These are phyloP conservation scores for Hippocampus abdominalis DNA, from an alignment of 2,113 vertebrate genomes.

Conservation along the genomic window DNA sequence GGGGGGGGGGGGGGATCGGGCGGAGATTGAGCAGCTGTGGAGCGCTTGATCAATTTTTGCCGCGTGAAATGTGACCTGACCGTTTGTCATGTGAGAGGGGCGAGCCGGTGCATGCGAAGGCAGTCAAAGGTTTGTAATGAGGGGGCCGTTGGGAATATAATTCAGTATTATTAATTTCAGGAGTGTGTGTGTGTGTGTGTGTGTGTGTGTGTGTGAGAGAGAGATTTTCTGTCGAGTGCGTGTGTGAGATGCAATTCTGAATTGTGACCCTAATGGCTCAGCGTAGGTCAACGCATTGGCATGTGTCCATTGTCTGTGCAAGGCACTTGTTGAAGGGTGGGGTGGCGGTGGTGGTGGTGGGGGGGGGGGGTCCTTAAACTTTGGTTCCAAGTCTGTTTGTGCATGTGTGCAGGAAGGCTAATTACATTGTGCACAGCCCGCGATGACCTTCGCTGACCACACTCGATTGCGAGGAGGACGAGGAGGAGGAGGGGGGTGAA, in stretches of 20 bases:
- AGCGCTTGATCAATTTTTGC: slow-evolving; percentile 24
- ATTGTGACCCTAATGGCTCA: not conserved
- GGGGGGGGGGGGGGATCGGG: slow-evolving; percentile 14
- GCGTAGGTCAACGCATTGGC: slow-evolving; percentile 49
- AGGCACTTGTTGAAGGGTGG: slow-evolving; percentile 43
- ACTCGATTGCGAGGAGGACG: slow-evolving; percentile 36
- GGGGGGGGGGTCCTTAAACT: slow-evolving; percentile 45
- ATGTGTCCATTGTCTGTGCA: slow-evolving; percentile 68
- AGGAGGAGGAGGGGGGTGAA: slow-evolving; percentile 8
- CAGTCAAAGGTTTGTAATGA: not conserved
- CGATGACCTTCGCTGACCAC: slow-evolving; percentile 50
- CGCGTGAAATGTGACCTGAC: slow-evolving; percentile 38
- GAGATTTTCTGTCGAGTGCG: too few species aligned
- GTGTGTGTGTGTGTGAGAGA: slow-evolving; percentile 36
- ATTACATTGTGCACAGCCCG: slow-evolving; percentile 64
- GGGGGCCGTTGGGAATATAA: not conserved
- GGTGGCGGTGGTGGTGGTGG: not conserved
- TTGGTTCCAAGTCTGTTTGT: slow-evolving; percentile 53
- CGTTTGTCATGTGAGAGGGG: slow-evolving; percentile 43
- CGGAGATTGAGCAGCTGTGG: slow-evolving; percentile 40
- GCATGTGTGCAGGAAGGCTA: slow-evolving; percentile 50
- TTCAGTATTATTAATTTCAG: not conserved
- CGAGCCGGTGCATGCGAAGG: slow-evolving; percentile 11
- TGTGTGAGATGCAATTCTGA: slow-evolving; percentile 34
- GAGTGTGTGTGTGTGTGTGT: slow-evolving; percentile 50